Base-by-base conservation (phyloP, 2,797 vertebrate species). In the Chaetophractus vellerosus region DNA sequence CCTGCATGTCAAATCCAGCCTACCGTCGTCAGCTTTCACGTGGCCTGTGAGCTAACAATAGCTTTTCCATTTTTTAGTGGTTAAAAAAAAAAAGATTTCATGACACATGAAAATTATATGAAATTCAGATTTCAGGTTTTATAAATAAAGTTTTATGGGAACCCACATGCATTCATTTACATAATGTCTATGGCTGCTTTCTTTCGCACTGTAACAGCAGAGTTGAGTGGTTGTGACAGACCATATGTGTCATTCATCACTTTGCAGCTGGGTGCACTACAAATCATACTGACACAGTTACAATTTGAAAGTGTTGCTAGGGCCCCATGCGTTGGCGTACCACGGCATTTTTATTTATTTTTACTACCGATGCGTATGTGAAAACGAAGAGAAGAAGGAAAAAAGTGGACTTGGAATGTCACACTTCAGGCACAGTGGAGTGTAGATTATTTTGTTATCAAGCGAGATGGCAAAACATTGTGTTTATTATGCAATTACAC, bases 1-100 rank as follows among this genome's bases (percentile, higher is more conserved):
- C 21, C 26, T 12, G 1, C 19, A 3, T 33, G 31, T 41, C 45
- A 38, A 0, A 59, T 63, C 16, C 9, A 64, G 79, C 28, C 64
- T 52, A 24, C 64, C 8, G 0, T 63, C 69, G 0, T 63, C 75
- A 87, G 69, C 52, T 41, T 48, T n/a, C 48, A 24, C 69, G 2
- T 24, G 57, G 52, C 14, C 9, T 21, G 6, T 18, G 52, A 31
- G 26, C 59, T 18, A 24, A 86, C 50, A 84, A 18, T 33, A 59
- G 48, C 33, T 55, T 90, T 91, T 78, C 48, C 24, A 45, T 55
- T 88, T 90, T 76, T 90, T 91, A 91, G 14, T 80, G 41, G 18
- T 61, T 69, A 31, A 7, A 28, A 45, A 38, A 69, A 48, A 85
- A 1, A 41, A 2, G 64, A 82, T 81, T 41, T 90, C 18, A 48